These are phyloP conservation scores for Drosophila vallismaia DNA, from an alignment of 2,888 invertebrate species.

Conservation along the genomic window DNA sequence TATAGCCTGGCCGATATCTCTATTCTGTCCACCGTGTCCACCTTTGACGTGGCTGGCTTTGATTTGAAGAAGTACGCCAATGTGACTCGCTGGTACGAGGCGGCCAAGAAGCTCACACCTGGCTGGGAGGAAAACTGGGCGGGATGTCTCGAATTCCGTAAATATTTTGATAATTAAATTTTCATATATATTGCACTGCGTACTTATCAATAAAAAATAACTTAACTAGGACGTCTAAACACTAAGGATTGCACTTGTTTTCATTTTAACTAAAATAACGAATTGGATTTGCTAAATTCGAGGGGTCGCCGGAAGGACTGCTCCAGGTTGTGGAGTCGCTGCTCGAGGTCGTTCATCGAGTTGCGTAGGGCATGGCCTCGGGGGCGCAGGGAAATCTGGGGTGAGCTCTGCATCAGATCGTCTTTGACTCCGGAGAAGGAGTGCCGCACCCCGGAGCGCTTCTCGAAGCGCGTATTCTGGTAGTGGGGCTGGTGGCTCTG, in stretches of 20 bases:
- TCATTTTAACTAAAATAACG: conserved; percentile 64
- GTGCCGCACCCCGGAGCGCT: conserved; percentile 81
- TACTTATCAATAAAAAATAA: conserved; percentile 43
- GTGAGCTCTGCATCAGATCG: conserved; percentile 82
- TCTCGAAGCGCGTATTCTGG: conserved; percentile 81
- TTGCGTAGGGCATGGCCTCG: conserved; percentile 82
- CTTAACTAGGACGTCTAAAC: conserved; percentile 37
- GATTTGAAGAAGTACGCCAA: conserved; percentile 89
- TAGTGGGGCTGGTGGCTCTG: conserved; percentile 73
- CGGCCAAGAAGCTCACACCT: conserved; percentile 85
- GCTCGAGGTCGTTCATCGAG: conserved; percentile 83
- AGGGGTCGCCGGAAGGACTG: conserved; percentile 82
- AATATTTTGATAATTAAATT: conserved; percentile 66
- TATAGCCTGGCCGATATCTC: conserved; percentile 91
- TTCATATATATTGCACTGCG: conserved; percentile 70
- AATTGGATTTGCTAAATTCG: conserved; percentile 81
- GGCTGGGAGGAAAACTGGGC: conserved; percentile 86
- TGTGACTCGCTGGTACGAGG: conserved; percentile 87
- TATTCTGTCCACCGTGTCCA: conserved; percentile 88
- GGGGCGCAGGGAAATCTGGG: conserved; percentile 81
- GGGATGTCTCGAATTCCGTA: conserved; percentile 85
- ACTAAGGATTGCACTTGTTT: conserved; percentile 62
- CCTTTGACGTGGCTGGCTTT: conserved; percentile 87
- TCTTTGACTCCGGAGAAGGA: conserved; percentile 84
- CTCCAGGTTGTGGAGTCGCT: conserved; percentile 83